phyloP scores from a whole-genome alignment of 2,797 vertebrate species.

The Poecile montanus region DNA sequence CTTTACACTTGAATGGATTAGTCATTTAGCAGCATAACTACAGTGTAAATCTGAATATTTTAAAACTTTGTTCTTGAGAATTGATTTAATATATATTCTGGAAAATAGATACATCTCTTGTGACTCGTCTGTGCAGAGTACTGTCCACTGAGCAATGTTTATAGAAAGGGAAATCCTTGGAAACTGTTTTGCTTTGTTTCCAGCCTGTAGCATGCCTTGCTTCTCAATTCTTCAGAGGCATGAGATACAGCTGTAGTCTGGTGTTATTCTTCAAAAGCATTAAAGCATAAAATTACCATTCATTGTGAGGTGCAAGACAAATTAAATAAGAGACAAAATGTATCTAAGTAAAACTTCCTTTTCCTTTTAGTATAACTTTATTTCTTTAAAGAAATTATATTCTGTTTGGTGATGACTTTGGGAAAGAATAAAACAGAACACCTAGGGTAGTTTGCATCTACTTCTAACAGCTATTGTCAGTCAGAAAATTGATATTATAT shows the following conservation, averaged over 20 bases:
- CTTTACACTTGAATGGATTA: neutral
- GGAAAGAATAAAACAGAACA: neutral
- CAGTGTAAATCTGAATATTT: neutral
- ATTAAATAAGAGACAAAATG: neutral
- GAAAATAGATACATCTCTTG: neutral
- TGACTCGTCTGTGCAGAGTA: neutral
- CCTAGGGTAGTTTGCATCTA: neutral
- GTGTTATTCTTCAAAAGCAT: neutral
- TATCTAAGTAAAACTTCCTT: neutral
- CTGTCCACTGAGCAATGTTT: neutral
- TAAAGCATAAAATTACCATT: slow-evolving; percentile 4
- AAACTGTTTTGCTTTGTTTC: neutral
- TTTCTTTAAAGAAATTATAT: neutral
- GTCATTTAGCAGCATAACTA: neutral
- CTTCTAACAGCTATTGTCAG: neutral
- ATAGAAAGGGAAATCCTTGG: neutral
- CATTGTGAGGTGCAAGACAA: neutral
- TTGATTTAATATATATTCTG: neutral
- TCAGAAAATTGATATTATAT: neutral
- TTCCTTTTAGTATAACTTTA: neutral
- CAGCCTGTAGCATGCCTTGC: neutral
- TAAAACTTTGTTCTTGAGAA: neutral
- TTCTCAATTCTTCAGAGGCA: neutral
- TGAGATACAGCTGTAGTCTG: neutral
- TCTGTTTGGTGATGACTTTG: neutral